Conservation (phyloP, 2,113 vertebrate genomes). For the Zapus hudsonius region DNA sequence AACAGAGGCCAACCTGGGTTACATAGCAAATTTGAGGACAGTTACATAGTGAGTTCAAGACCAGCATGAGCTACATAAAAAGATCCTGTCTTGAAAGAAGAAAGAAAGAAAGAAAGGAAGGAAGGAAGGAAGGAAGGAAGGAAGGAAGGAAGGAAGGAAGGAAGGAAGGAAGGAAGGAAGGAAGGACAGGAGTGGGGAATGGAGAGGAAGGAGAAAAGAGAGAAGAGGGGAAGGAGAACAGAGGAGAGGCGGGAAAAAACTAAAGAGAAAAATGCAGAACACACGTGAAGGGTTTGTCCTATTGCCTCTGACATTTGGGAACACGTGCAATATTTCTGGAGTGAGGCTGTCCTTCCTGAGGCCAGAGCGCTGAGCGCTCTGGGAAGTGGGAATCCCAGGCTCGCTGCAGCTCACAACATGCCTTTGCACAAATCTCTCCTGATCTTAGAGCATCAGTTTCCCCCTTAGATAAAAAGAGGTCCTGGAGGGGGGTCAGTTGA, state of each 20-base stretch:
- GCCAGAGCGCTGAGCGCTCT: not conserved
- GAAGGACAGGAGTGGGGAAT: not conserved
- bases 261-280: not conserved
- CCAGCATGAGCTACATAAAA: too few relatives aligned
- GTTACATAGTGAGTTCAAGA: too few relatives aligned
- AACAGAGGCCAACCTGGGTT: too few relatives aligned
- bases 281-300: too few relatives aligned
- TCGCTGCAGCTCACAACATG: not conserved
- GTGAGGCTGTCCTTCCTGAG: too few relatives aligned
- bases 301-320: too few relatives aligned
- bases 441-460: not conserved
- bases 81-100: too few relatives aligned
- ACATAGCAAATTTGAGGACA: too few relatives aligned
- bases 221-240: not conserved
- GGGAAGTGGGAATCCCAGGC: not conserved
- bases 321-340: too few relatives aligned
- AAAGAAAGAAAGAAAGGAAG: too few relatives aligned
- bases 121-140: rapidly evolving
- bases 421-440: not conserved
- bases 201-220: too few relatives aligned
- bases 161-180: not conserved
- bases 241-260: not conserved
- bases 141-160: too few relatives aligned
- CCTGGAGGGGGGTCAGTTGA: not conserved
- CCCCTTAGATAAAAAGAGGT: not conserved